A percentile compares a stretch with the other conserved stretches of the same genome.
These are phyloP conservation scores for Sigmodon hispidus DNA, from an alignment of 2,113 vertebrate genomes.

Conservation along the genomic window DNA sequence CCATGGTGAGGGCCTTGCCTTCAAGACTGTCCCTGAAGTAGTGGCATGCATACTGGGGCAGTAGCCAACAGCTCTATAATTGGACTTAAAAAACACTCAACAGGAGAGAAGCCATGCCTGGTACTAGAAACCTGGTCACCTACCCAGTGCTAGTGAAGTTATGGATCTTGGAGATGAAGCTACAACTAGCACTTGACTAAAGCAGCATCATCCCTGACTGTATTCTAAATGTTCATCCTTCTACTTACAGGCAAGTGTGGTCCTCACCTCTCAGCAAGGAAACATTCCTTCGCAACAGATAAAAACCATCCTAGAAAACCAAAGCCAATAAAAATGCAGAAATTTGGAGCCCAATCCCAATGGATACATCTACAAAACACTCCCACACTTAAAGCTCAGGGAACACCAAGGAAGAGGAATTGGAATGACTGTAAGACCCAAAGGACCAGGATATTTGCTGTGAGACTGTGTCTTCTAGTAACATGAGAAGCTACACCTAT, in stretches of 20 bases:
- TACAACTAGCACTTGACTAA: neutral
- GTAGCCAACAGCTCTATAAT: neutral
- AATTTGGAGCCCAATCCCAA: neutral
- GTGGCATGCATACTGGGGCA: neutral
- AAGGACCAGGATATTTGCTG: neutral
- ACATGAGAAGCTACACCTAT: neutral
- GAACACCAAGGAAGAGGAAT: neutral
- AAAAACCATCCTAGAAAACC: neutral
- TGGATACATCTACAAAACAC: neutral
- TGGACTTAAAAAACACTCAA: neutral
- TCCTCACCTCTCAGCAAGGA: neutral
- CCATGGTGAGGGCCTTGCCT: neutral
- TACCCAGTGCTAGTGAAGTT: neutral
- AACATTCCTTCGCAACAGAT: neutral
- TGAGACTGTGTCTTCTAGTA: neutral
- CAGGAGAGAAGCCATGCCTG: neutral
- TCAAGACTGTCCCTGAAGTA: neutral
- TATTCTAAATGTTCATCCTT: neutral
- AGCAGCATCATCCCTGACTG: neutral
- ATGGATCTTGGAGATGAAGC: neutral
- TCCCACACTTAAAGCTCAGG: neutral
- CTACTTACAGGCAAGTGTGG: neutral
- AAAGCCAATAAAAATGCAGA: neutral
- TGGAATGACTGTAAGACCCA: neutral
- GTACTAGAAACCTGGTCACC: neutral